A percentile compares a stretch with the other conserved stretches of the same genome.
These are phyloP conservation scores for Polypedilum pembai DNA, from an alignment of 1,140 invertebrate species.

Conservation along the genomic window DNA sequence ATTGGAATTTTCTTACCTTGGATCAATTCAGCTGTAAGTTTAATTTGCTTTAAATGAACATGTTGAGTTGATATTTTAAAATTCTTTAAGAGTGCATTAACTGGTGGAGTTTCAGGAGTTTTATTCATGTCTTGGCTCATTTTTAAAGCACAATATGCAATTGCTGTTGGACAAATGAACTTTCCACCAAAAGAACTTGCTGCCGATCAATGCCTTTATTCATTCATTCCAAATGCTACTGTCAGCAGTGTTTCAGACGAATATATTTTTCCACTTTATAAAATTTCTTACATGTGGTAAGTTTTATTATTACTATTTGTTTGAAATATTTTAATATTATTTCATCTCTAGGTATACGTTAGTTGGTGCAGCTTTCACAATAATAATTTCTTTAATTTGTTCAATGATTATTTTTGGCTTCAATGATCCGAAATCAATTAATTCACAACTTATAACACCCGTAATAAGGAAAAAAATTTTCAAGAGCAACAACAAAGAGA, in stretches of 20 bases:
- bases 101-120: constrained; percentile 59
- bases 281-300: constrained; percentile 59
- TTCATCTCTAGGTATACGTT: constrained; percentile 46
- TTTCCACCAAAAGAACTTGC: constrained; percentile 57
- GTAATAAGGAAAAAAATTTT: constrained; percentile 36
- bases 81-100: constrained; percentile 59
- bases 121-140: constrained; percentile 70
- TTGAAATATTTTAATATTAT: too few species aligned
- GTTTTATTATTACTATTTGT: too few species aligned
- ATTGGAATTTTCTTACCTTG: constrained; percentile 65
- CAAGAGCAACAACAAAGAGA: neutral
- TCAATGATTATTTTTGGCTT: constrained; percentile 42
- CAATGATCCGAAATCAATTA: constrained; percentile 38
- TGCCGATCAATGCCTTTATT: constrained; percentile 62
- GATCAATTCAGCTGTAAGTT: constrained; percentile 55
- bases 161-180: constrained; percentile 51
- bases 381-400: constrained; percentile 45
- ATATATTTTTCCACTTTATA: constrained; percentile 51
- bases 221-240: neutral
- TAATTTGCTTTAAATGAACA: constrained; percentile 36
- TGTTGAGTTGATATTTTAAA: constrained; percentile 33
- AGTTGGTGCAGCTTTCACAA: constrained; percentile 49
- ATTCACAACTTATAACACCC: constrained; percentile 37
- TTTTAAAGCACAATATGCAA: constrained; percentile 67
- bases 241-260: constrained; percentile 32